Percentiles rank a stretch among this genome's conserved stretches.
Conservation (phyloP, 1,140 invertebrate species). For the Tetramorium simillimum region DNA sequence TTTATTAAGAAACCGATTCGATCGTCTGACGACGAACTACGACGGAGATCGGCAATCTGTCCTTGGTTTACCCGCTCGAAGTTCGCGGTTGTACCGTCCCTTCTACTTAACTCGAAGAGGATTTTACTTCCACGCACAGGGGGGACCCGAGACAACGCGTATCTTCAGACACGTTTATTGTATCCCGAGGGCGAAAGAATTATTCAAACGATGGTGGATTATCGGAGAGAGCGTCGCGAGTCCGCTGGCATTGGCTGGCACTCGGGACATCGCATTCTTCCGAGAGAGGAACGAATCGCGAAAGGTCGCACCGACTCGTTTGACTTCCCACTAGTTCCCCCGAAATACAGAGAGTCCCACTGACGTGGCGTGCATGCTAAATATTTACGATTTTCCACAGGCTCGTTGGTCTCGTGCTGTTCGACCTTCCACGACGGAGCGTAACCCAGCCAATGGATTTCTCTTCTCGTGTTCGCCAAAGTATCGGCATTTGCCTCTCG, state of each 20-base stretch:
- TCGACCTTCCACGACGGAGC: constrained; percentile 13
- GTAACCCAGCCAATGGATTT: constrained; percentile 31
- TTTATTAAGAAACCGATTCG: neutral
- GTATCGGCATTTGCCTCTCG: constrained; percentile 22
- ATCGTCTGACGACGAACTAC: neutral
- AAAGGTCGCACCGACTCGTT: constrained; percentile 23
- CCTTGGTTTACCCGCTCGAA: neutral
- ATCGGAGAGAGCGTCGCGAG: neutral
- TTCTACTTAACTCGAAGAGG: neutral
- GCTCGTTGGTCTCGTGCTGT: constrained; percentile 6
- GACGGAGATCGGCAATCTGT: too few species aligned
- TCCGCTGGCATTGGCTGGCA: constrained; percentile 5
- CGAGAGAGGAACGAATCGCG: constrained; percentile 27
- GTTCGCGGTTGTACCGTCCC: neutral
- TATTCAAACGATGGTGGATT: constrained; percentile 42
- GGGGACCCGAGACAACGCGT: neutral
- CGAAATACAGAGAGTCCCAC: neutral
- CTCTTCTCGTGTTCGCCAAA: neutral
- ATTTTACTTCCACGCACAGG: neutral
- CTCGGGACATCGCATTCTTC: neutral
- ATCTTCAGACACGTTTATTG: constrained; percentile 9
- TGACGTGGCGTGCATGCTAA: constrained; percentile 7
- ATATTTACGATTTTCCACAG: constrained; percentile 42
- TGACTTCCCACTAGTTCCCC: constrained; percentile 18
- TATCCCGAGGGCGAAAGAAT: neutral